Percentiles rank a stretch among this genome's conserved stretches.
Evolutionary conservation across 2,888 invertebrate genomes (phyloP).

Genomic region (Melinaea menophilus): DNA sequence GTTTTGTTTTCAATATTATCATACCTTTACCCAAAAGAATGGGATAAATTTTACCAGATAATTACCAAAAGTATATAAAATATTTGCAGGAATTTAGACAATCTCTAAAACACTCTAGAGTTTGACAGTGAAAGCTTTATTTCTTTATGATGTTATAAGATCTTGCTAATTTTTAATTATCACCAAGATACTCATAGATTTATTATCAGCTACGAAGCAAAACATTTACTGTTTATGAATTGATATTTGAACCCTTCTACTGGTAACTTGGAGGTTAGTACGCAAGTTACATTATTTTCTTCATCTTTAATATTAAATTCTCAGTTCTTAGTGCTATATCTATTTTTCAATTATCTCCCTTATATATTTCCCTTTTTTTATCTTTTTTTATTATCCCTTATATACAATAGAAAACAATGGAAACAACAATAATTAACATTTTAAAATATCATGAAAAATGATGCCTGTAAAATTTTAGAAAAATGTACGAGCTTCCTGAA

Average conservation of each 20-base stretch:
- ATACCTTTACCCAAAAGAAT: no score
- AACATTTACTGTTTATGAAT: constrained; percentile 38
- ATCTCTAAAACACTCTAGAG: constrained; percentile 6
- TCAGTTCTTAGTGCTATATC: no score
- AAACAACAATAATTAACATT: neutral
- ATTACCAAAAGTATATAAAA: neutral
- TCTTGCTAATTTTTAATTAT: constrained; percentile 37
- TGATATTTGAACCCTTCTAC: constrained; percentile 37
- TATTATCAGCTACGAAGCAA: constrained; percentile 35
- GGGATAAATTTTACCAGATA: no score
- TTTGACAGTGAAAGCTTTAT: constrained; percentile 19
- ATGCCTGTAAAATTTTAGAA: constrained; percentile 5
- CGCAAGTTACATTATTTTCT: constrained; percentile 29
- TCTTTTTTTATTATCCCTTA: no score
- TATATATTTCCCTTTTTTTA: no score
- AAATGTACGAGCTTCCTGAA: constrained; percentile 15
- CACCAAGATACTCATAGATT: constrained; percentile 34
- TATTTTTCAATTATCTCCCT: no score
- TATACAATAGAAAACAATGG: neutral
- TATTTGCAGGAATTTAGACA: constrained; percentile 17
- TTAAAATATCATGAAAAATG: neutral
- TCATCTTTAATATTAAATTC: neutral
- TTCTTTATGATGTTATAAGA: constrained; percentile 28
- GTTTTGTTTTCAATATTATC: no score
- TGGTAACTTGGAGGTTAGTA: constrained; percentile 29